A percentile compares a stretch with the other conserved stretches of the same genome.
Conservation (phyloP, 2,888 invertebrate species). For the Eupithecia subumbrata region DNA sequence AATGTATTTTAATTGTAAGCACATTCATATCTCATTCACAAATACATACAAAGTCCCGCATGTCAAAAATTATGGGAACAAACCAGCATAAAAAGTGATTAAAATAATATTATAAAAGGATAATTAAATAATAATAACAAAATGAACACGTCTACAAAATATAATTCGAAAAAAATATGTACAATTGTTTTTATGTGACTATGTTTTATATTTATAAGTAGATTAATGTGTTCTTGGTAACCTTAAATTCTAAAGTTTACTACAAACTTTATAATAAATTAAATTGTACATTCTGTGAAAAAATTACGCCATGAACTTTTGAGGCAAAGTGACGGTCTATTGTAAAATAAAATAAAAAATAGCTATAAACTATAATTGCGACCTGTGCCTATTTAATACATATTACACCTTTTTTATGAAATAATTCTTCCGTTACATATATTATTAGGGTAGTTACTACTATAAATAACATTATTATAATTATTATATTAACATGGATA, state of each 20-base stretch:
- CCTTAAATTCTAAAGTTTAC: conserved; percentile 40
- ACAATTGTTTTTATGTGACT: conserved; percentile 60
- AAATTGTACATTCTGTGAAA: conserved; percentile 42
- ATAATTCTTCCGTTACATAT: conserved; percentile 21
- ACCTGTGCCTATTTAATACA: conserved; percentile 18
- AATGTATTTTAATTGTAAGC: conserved; percentile 25
- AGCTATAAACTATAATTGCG: conserved; percentile 14
- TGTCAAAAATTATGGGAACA: conserved; percentile 27
- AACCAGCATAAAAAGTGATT: conserved; percentile 13
- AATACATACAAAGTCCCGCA: conserved; percentile 27
- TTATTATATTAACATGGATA: conserved; percentile 24
- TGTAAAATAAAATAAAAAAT: conserved; percentile 2
- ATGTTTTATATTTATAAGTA: conserved; percentile 25
- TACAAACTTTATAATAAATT: conserved; percentile 41
- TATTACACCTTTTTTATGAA: conserved; percentile 27
- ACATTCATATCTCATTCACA: conserved; percentile 22
- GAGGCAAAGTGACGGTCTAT: neutral
- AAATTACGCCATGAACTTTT: conserved; percentile 2
- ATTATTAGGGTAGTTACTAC: conserved; percentile 13
- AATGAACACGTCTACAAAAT: conserved; percentile 73
- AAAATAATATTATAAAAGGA: conserved; percentile 34
- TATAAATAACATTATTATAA: conserved; percentile 18
- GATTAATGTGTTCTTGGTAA: conserved; percentile 49
- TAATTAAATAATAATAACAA: conserved; percentile 52
- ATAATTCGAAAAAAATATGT: conserved; percentile 79